phyloP scores from a whole-genome alignment of 2,888 invertebrate species.

The Caradrina kadenii region DNA sequence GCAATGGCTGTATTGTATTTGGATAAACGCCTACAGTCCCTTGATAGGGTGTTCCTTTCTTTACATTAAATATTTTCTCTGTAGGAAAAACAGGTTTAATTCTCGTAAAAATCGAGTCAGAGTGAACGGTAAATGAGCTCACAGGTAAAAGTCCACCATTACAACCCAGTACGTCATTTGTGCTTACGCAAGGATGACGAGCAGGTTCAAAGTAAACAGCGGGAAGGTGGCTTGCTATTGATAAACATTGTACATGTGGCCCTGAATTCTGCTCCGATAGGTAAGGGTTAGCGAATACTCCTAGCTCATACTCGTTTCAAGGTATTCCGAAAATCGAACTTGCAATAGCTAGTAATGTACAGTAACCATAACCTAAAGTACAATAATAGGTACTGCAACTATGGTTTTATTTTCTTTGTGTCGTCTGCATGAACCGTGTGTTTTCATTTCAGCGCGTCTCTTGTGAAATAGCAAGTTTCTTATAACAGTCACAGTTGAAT shows the following conservation, averaged over 20 bases:
- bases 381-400: constrained; percentile 15
- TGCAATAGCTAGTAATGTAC: constrained; percentile 1
- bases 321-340: background rate
- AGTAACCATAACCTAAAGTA: constrained; percentile 15
- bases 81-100: background rate
- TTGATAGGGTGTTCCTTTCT: background rate
- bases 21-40: constrained; percentile 3
- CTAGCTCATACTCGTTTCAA: background rate
- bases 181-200: constrained; percentile 14
- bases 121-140: background rate
- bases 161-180: constrained; percentile 8
- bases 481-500: constrained; percentile 57
- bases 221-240: background rate
- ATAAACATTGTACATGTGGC: constrained; percentile 1
- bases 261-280: constrained; percentile 22
- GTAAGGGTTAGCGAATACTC: background rate
- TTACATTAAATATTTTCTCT: background rate
- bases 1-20: constrained; percentile 14
- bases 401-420: constrained; percentile 42
- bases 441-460: constrained; percentile 55
- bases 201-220: constrained; percentile 19
- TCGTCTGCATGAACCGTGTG: constrained; percentile 25
- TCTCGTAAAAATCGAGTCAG: background rate
- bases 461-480: constrained; percentile 53
- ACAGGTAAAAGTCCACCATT: constrained; percentile 4